Evolutionary conservation across 2,888 invertebrate genomes (phyloP), one percentile per base, ranked within the genome.

Genomic region (Phytoseiulus persimilis): DNA sequence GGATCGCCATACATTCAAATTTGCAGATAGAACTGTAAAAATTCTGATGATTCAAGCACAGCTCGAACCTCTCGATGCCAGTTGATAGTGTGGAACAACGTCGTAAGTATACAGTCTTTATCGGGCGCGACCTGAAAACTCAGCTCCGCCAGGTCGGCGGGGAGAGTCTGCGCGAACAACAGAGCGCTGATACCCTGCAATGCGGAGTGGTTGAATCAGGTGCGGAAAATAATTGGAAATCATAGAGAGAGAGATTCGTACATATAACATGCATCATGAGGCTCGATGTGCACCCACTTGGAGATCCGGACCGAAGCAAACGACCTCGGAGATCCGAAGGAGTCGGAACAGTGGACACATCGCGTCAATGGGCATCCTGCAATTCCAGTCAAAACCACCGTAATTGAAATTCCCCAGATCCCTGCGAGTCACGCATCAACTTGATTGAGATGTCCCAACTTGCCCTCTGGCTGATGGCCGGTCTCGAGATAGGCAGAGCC

Each of bases 41-140:
- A n/a, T n/a, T n/a, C n/a, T n/a, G n/a, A n/a, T n/a, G n/a, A n/a
- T n/a, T n/a, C n/a, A n/a, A n/a, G n/a, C n/a, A n/a, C n/a, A n/a
- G n/a, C n/a, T n/a, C 46, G 46, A 31, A 87, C 87, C 87, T 87
- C 87, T 28, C 87, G 32, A n/a, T 87, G 32, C 87, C 87, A 87
- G 33, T 87, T 87, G 11, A 87, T 87, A 6, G 87, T 87, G 45
- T 87, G 87, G 33, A 87, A 87, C 18, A 87, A n/a, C 33, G 87
- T 39, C 28, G 45, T 87, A 14, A 87, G 33, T 6, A 87, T 33
- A n/a, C 6, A 45, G 11, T 87, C 87, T 32, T 87, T 18, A 32
- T 87, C 87, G 5, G 87, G 87, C 39, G 87, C 87, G 0, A 11
- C 39, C 6, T 33, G n/a, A n/a, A 87, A 45, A 33, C 45, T 87